Evolutionary conservation across 2,888 invertebrate species (phyloP), one percentile per base, ranked within the genome.

Genomic region (Rhagonycha fulva): DNA sequence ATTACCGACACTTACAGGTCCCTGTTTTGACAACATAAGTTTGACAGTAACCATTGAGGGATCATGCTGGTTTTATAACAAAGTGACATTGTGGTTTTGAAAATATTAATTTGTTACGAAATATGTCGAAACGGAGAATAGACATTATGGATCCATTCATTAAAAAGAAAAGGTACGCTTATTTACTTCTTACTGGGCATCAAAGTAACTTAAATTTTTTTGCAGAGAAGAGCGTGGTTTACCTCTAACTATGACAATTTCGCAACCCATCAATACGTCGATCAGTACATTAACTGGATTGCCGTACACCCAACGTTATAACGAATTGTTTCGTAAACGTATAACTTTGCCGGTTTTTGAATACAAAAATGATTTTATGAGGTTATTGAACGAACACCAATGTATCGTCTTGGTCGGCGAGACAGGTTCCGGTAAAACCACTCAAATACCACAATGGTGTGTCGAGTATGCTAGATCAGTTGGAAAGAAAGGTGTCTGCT

Each of bases 341-440:
- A 94, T 96, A 30, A 93, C 94, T 1, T 89, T 99, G 77, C 99
- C 99, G 0, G 99, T 99, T 0, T 99, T 99, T 92, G 99, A 99
- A 86, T 99, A 99, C 88, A 94, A 96, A 84, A 93, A 94, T 1
- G 98, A 98, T 88, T 99, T 99, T 87, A 96, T 98, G 94, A 93
- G 98, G 82, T 90, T 97, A 61, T 89, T 99, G n/a, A 93, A 93
- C 79, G 94, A 95, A 73, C 95, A 98, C 88, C 99, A 99, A 85
- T 96, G 96, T 80, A 96, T 98, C 26, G 98, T 99, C 1, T 89
- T 99, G 0, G 99, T 99, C 4, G 99, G 99, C 82, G 99, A 99
- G 87, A 99, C 98, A 0, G 99, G 99, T n/a, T 98, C 98, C 2
- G 99, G 99, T 0, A 99, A 99, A 90, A 99, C 99, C 0, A 99